phyloP scores from a whole-genome alignment of 2,888 invertebrate species.

The Trileptium ribeirensis region DNA sequence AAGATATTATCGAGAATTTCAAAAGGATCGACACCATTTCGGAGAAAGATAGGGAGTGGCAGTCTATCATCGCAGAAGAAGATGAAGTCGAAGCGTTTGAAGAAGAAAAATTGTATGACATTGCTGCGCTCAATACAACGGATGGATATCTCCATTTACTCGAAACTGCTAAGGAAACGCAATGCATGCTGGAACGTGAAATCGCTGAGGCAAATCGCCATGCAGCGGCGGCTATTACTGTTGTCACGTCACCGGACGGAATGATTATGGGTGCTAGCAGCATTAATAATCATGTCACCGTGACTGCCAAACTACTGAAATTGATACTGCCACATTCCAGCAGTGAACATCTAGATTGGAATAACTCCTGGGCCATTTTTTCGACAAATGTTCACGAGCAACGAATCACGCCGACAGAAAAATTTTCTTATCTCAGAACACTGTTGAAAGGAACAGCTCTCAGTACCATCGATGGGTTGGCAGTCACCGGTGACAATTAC shows the following conservation, averaged over 20 bases:
- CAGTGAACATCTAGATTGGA: background rate
- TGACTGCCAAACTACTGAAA: background rate
- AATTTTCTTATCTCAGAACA: background rate
- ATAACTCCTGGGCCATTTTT: background rate
- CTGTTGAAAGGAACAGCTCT: background rate
- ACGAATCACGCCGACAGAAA: background rate
- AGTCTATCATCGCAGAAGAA: no score
- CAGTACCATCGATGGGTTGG: conserved; percentile 1
- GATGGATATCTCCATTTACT: no score
- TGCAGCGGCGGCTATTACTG: background rate
- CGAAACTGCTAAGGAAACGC: no score
- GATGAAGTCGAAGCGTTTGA: no score
- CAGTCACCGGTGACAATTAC: background rate
- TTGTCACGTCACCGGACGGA: no score
- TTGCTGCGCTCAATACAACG: no score
- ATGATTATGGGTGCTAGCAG: no score
- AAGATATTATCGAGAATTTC: no score
- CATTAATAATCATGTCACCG: no score
- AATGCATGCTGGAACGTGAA: background rate
- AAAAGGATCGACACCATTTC: no score
- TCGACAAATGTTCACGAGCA: background rate
- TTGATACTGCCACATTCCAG: background rate
- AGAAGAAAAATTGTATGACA: no score
- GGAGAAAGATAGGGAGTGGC: no score
- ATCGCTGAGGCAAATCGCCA: background rate